Conservation (phyloP, 1,140 invertebrate species). For the Hyposmocoma kahamanoa region DNA sequence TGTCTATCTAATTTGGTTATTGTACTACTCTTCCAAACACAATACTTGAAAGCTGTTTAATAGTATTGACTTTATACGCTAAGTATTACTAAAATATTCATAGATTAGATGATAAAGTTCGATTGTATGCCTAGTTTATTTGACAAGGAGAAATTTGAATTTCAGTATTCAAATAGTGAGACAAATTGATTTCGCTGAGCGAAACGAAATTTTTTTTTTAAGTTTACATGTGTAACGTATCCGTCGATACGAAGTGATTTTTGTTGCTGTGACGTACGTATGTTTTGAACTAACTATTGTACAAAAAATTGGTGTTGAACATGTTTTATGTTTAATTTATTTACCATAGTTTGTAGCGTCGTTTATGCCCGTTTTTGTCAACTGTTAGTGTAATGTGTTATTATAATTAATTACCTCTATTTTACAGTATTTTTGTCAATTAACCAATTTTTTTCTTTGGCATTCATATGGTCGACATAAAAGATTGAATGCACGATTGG, state of each 20-base stretch:
- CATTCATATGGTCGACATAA: not conserved
- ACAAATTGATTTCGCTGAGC: conserved; percentile 53
- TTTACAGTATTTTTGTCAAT: too few species aligned
- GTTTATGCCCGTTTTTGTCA: too few species aligned
- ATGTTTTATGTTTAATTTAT: conserved; percentile 1
- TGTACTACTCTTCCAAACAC: not conserved
- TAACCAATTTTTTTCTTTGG: not conserved
- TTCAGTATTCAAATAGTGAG: conserved; percentile 58
- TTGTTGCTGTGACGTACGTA: conserved; percentile 53
- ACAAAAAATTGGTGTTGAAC: conserved; percentile 9
- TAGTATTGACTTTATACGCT: not conserved
- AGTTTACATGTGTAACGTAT: conserved; percentile 50
- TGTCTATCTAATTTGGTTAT: conserved; percentile 1
- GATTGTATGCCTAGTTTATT: not conserved
- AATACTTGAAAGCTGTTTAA: not conserved
- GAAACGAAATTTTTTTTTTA: conserved; percentile 33
- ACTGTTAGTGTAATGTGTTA: too few species aligned
- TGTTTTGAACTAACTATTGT: conserved; percentile 9
- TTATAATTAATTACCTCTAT: too few species aligned
- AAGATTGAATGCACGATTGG: conserved; percentile 29
- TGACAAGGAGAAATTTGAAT: conserved; percentile 1
- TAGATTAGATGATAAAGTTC: not conserved
- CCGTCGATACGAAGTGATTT: conserved; percentile 62
- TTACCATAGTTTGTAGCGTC: too few species aligned
- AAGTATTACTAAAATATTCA: conserved; percentile 1